Percentiles rank a stretch among this genome's conserved stretches.
These are phyloP conservation scores for Aleiodes alternator DNA, from an alignment of 2,888 invertebrate genomes.

Conservation along the genomic window DNA sequence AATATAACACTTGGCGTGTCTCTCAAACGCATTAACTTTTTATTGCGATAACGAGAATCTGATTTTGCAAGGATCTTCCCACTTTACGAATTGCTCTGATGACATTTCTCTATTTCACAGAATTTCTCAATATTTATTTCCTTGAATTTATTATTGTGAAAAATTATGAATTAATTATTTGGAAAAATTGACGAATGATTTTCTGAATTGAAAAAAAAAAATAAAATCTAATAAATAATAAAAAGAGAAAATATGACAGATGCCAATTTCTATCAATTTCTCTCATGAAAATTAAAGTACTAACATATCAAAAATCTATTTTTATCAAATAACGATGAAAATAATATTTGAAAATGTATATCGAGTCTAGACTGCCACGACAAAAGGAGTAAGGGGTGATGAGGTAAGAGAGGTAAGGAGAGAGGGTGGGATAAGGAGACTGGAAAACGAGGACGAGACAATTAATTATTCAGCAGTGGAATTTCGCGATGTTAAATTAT, in stretches of 20 bases:
- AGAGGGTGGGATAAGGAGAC: slow-evolving; percentile 44
- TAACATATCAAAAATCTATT: background rate
- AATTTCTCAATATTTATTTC: no score
- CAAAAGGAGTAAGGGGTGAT: slow-evolving; percentile 51
- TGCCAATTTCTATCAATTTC: background rate
- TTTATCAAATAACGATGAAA: slow-evolving; percentile 16
- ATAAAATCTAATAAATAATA: no score
- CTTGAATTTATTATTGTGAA: background rate
- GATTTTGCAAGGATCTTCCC: no score
- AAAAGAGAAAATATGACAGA: background rate
- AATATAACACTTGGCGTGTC: no score
- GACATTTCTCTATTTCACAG: no score
- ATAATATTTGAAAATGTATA: slow-evolving; percentile 41
- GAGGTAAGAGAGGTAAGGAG: slow-evolving; percentile 44
- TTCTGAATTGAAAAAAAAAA: no score
- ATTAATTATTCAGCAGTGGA: slow-evolving; percentile 73
- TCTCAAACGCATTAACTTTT: no score
- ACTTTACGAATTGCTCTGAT: no score
- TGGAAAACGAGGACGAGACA: slow-evolving; percentile 62
- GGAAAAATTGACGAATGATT: background rate
- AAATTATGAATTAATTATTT: background rate
- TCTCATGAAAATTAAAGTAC: slow-evolving; percentile 2
- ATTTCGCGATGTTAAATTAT: slow-evolving; percentile 70
- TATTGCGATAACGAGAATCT: no score
- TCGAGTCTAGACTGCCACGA: slow-evolving; percentile 42